Percentiles rank a stretch among this genome's conserved stretches.
Conservation (phyloP, 2,113 vertebrate species). For the Prunella fulvescens region DNA sequence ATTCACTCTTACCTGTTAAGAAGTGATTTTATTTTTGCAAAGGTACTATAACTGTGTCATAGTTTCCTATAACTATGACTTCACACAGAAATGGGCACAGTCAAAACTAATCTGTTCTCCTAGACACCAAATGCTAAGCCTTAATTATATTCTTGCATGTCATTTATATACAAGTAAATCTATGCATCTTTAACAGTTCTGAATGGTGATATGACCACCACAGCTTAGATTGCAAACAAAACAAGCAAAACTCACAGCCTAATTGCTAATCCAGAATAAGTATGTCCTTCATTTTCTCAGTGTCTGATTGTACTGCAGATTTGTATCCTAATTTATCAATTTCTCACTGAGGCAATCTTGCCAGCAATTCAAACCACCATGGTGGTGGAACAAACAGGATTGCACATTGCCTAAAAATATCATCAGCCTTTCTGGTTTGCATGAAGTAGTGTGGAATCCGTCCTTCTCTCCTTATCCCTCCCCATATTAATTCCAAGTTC, state of each 20-base stretch:
- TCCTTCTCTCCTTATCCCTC: not conserved
- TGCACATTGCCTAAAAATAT: not conserved
- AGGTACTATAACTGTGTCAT: not conserved
- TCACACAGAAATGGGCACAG: not conserved
- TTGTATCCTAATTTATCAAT: not conserved
- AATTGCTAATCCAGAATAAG: not conserved
- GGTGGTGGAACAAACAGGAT: not conserved
- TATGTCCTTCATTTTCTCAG: not conserved
- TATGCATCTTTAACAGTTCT: not conserved
- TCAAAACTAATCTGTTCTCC: not conserved
- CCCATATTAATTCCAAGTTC: not conserved
- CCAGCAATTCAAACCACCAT: not conserved
- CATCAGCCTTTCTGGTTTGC: not conserved
- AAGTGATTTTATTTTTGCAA: not conserved
- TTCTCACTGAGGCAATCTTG: not conserved
- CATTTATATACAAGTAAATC: not conserved
- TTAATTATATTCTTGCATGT: not conserved
- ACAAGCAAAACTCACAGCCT: not conserved
- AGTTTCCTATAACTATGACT: not conserved
- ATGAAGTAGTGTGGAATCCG: not conserved
- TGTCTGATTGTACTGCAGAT: not conserved
- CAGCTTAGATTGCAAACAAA: not conserved
- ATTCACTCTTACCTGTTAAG: not conserved
- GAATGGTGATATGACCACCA: fast-evolving
- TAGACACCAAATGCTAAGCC: not conserved